Conservation (phyloP, 2,888 invertebrate genomes). For the Thera obeliscata region DNA sequence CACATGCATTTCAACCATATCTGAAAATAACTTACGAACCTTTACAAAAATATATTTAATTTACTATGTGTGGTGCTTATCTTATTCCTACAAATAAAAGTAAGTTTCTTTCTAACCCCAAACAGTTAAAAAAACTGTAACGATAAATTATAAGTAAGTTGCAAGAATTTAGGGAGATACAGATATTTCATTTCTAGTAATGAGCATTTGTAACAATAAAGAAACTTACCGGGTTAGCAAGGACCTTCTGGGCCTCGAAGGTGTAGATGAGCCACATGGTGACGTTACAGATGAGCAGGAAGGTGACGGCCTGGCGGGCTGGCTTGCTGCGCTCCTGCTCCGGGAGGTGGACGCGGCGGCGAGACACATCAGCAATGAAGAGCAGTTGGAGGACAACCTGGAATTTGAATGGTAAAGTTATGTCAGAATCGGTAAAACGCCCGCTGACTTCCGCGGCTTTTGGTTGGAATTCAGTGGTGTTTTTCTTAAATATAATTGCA, state of each 20-base stretch:
- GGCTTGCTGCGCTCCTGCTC: conserved; percentile 98
- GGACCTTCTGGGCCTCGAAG: conserved; percentile 96
- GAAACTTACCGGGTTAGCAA: conserved; percentile 92
- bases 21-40: not conserved
- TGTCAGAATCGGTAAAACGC: not conserved
- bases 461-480: no score
- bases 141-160: no score
- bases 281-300: conserved; percentile 96
- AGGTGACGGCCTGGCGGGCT: conserved; percentile 97
- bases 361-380: conserved; percentile 96
- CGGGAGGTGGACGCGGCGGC: conserved; percentile 94
- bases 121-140: no score
- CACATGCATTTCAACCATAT: not conserved
- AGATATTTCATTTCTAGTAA: no score
- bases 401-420: conserved; percentile 25
- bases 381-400: conserved; percentile 96
- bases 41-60: not conserved
- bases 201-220: not conserved
- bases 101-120: no score
- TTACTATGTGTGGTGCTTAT: not conserved
- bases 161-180: no score
- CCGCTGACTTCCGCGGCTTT: no score
- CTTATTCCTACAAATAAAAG: no score
- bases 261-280: conserved; percentile 99
- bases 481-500: no score